Evolutionary conservation across 2,113 vertebrate species (phyloP).

Genomic region (Ceyx cyanopectus): DNA sequence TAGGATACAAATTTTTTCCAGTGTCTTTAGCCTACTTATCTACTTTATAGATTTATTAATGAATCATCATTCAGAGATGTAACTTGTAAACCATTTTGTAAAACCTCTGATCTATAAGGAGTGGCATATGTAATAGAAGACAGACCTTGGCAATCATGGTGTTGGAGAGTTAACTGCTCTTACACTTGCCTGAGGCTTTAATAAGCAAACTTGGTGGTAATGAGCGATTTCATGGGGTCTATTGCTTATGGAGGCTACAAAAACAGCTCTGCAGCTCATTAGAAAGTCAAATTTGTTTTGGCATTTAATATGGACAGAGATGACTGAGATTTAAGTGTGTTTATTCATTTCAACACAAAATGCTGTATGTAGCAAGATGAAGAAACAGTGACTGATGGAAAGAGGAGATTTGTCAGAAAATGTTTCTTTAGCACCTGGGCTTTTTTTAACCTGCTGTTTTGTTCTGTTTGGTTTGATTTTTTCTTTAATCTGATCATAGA

Average conservation of each 20-base stretch:
- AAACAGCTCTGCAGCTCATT: conserved; percentile 45
- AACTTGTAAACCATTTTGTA: neutral
- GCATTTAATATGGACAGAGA: conserved; percentile 20
- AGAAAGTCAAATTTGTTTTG: conserved; percentile 49
- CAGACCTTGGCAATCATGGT: neutral
- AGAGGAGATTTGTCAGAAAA: neutral
- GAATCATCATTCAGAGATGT: neutral
- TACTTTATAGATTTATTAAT: neutral
- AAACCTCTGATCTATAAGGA: conserved; percentile 15
- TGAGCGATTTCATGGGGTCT: conserved; percentile 44
- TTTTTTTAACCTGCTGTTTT: neutral
- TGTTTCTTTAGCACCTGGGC: neutral
- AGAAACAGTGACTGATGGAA: neutral
- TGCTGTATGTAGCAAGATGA: neutral
- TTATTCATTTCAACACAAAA: conserved; percentile 14
- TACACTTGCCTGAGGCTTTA: conserved; percentile 15
- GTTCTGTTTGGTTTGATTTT: neutral
- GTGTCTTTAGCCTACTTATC: neutral
- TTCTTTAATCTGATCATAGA: neutral
- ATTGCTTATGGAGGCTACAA: conserved; percentile 8
- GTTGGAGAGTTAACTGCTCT: conserved; percentile 7
- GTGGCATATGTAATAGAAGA: neutral
- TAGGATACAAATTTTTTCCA: neutral
- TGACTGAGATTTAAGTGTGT: conserved; percentile 3
- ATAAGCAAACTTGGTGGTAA: conserved; percentile 34